Conservation (phyloP, 2,888 invertebrate species). For the Therioaphis trifolii region DNA sequence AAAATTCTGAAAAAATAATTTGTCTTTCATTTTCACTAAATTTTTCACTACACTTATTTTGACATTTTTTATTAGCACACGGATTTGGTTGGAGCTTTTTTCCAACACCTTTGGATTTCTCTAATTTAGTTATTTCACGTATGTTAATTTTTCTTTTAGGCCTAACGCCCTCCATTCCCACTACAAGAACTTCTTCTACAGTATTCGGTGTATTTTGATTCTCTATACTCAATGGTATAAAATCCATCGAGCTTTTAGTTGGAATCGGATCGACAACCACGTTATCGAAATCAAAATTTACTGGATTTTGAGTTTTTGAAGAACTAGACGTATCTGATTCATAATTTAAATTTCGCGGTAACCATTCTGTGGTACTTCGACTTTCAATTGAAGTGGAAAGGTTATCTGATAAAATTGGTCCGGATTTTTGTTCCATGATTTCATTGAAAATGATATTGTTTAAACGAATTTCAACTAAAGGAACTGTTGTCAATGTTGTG, state of each 20-base stretch:
- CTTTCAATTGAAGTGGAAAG: no score
- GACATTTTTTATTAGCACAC: neutral
- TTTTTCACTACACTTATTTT: neutral
- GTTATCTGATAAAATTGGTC: no score
- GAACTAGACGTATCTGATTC: neutral
- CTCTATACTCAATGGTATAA: neutral
- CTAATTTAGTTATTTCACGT: neutral
- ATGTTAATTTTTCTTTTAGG: neutral
- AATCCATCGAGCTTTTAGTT: no score
- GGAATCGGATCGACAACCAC: neutral
- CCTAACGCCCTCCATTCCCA: neutral
- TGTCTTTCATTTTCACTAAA: neutral
- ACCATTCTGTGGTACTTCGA: slow-evolving; percentile 2
- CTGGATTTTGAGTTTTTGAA: neutral
- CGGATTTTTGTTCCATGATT: no score
- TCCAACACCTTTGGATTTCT: neutral
- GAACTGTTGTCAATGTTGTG: no score
- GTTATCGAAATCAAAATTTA: neutral
- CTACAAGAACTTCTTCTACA: neutral
- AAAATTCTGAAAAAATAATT: neutral
- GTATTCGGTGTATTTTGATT: neutral
- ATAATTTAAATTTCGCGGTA: neutral
- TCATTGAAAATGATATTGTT: no score
- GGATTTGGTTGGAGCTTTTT: neutral
- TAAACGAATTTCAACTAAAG: no score